Evolutionary conservation across 2,113 vertebrate genomes (phyloP).

Genomic region (Rhipidura dahli): DNA sequence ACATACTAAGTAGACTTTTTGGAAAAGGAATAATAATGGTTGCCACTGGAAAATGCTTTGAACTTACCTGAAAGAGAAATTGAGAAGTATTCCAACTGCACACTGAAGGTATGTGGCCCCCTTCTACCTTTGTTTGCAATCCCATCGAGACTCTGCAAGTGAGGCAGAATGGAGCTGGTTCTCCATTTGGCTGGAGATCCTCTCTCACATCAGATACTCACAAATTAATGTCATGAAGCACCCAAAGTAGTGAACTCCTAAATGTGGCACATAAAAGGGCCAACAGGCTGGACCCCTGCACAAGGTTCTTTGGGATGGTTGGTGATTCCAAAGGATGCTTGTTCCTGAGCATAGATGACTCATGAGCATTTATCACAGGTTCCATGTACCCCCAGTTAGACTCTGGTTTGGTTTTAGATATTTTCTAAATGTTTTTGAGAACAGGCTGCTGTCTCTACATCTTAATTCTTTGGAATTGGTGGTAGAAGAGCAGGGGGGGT

Average conservation of each 20-base stretch:
- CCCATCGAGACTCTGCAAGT: neutral
- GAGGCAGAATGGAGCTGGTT: neutral
- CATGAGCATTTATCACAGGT: neutral
- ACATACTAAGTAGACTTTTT: neutral
- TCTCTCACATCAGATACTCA: neutral
- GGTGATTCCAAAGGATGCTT: neutral
- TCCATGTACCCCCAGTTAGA: accelerated
- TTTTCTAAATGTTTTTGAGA: neutral
- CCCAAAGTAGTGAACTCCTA: neutral
- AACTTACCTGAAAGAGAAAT: neutral
- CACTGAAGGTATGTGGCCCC: neutral
- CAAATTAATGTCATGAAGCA: neutral
- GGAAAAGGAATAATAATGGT: neutral
- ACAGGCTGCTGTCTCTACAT: neutral
- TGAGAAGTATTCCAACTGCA: neutral
- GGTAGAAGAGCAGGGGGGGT: neutral
- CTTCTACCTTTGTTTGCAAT: neutral
- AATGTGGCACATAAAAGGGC: neutral
- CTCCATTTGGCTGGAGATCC: neutral
- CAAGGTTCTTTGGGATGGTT: neutral
- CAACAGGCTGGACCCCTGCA: neutral
- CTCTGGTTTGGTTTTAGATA: neutral
- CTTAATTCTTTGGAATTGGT: neutral
- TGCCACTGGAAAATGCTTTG: neutral
- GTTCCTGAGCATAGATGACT: neutral